A percentile compares a stretch with the other conserved stretches of the same genome.
Conservation (phyloP, 2,888 invertebrate genomes). For the Eilema caniola region DNA sequence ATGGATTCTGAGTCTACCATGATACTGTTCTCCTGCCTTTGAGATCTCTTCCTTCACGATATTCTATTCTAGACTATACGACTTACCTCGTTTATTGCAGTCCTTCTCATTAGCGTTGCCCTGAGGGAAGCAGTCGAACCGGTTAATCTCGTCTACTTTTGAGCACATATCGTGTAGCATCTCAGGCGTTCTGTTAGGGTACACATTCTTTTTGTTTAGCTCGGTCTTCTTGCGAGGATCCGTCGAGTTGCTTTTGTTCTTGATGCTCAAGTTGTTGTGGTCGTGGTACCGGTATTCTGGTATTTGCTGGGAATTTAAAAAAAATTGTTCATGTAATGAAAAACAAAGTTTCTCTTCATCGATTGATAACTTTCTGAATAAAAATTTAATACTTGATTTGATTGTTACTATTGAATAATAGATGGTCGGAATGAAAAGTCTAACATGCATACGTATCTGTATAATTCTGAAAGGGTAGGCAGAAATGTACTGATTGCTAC, state of each 20-base stretch:
- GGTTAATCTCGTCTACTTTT: conserved; percentile 75
- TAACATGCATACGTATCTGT: not conserved
- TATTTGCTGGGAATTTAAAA: conserved; percentile 53
- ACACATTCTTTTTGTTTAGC: conserved; percentile 67
- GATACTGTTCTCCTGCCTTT: too few species aligned
- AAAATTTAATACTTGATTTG: too few species aligned
- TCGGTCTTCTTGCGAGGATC: conserved; percentile 63
- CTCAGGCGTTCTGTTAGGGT: conserved; percentile 63
- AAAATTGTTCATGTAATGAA: not conserved
- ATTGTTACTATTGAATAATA: not conserved
- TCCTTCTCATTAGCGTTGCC: conserved; percentile 76
- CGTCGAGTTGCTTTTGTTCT: conserved; percentile 74
- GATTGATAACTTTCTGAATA: too few species aligned
- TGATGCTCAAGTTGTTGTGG: conserved; percentile 83
- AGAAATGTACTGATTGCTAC: not conserved
- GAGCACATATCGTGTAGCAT: conserved; percentile 77
- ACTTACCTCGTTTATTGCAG: conserved; percentile 87
- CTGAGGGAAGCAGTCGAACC: conserved; percentile 92
- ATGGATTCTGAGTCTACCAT: too few species aligned
- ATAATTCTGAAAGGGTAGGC: not conserved
- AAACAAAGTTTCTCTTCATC: not conserved
- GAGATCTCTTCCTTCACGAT: too few species aligned
- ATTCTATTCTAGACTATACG: too few species aligned
- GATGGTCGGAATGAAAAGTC: not conserved
- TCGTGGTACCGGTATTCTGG: conserved; percentile 82